These are phyloP conservation scores for Sylvia atricapilla DNA, from an alignment of 2,113 vertebrate genomes.

Conservation along the genomic window DNA sequence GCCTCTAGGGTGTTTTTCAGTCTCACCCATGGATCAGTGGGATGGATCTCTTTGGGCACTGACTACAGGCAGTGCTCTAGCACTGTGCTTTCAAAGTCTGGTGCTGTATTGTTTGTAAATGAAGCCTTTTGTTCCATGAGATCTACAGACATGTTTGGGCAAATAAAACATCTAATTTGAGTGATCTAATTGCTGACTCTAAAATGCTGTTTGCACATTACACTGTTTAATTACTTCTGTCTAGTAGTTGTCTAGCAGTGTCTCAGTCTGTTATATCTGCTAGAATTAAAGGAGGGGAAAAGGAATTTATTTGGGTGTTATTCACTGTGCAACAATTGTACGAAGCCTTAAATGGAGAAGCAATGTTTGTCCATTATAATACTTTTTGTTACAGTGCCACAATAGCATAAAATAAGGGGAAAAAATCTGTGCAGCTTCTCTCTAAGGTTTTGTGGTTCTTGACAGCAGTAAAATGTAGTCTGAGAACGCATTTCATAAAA, in stretches of 20 bases:
- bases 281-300: neutral
- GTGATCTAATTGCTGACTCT: constrained; percentile 53
- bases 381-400: constrained; percentile 7
- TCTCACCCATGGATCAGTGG: accelerated
- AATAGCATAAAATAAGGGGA: neutral
- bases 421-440: neutral
- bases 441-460: neutral
- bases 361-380: neutral
- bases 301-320: neutral
- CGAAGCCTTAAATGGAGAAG: neutral
- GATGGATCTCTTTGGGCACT: neutral
- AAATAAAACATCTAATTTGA: constrained; percentile 48
- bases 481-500: neutral
- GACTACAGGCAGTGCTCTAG: neutral
- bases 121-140: neutral
- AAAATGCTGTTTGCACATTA: constrained; percentile 53
- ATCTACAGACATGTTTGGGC: constrained; percentile 29
- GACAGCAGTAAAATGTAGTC: neutral
- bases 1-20: accelerated
- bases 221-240: constrained; percentile 54
- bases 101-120: neutral
- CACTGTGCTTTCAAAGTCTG: neutral
- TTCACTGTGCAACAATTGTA: neutral
- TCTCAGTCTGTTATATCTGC: constrained; percentile 38
- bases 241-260: constrained; percentile 44